Conservation (phyloP, 2,113 vertebrate genomes). For the Pomatorhinus ruficollis region DNA sequence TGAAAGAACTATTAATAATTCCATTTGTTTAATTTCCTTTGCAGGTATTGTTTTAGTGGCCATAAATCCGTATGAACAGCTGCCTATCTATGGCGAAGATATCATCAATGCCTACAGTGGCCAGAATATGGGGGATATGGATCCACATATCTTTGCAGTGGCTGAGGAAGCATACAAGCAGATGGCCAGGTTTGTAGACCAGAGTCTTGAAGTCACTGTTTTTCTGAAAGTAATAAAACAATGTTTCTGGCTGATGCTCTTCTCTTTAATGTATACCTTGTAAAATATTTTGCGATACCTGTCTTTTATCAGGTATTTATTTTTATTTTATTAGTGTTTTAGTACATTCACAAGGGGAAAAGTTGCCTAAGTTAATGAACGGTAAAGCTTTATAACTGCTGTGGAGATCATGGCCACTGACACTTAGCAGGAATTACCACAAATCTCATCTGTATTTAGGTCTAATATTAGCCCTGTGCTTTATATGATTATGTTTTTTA, state of each 20-base stretch:
- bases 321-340: too few species aligned
- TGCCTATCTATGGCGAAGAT: conserved; percentile 95
- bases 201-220: neutral
- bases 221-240: neutral
- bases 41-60: conserved; percentile 96
- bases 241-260: neutral
- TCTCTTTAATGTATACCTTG: neutral
- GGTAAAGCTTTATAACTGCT: neutral
- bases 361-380: neutral
- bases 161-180: conserved; percentile 98
- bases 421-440: neutral
- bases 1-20: neutral
- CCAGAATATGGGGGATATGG: conserved; percentile 99
- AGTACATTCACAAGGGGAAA: neutral
- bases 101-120: conserved; percentile 99
- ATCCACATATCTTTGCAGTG: conserved; percentile 98
- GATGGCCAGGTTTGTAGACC: conserved; percentile 92
- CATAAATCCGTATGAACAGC: conserved; percentile 96
- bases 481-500: neutral
- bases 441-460: neutral
- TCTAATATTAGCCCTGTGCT: neutral
- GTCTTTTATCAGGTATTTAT: neutral
- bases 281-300: neutral
- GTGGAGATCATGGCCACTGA: neutral
- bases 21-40: neutral